Conservation (phyloP, 2,797 vertebrate genomes). For the Rhincodon typus region DNA sequence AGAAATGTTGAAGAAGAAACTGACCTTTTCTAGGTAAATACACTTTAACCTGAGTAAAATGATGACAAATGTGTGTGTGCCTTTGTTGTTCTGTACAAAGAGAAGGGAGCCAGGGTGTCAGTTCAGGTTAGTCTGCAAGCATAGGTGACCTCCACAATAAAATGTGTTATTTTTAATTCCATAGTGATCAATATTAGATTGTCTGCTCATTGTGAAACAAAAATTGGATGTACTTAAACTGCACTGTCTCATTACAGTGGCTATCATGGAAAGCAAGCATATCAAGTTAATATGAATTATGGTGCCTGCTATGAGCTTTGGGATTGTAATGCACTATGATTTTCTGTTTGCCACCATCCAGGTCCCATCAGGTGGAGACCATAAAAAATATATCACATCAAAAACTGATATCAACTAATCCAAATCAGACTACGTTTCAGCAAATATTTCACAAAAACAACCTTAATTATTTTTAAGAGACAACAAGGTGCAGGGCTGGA, state of each 20-base stretch:
- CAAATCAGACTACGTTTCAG: no score
- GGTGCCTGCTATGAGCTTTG: background rate
- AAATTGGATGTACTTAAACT: constrained; percentile 25
- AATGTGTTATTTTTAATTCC: constrained; percentile 46
- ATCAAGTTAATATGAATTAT: background rate
- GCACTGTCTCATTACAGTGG: background rate
- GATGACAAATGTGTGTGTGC: constrained; percentile 56
- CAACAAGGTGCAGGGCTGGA: no score
- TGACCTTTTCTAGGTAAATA: constrained; percentile 48
- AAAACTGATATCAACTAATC: no score
- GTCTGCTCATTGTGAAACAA: constrained; percentile 59
- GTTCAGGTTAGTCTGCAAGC: constrained; percentile 53
- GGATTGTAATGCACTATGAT: background rate
- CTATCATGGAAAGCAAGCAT: background rate
- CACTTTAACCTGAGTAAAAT: constrained; percentile 51
- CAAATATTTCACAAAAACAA: no score
- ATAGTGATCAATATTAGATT: constrained; percentile 52
- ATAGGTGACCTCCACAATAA: constrained; percentile 46
- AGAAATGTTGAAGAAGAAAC: constrained; percentile 41
- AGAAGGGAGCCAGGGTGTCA: constrained; percentile 55
- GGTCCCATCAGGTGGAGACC: background rate
- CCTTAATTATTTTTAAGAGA: no score
- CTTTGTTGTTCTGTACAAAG: constrained; percentile 65
- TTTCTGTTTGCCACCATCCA: background rate
- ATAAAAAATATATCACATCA: background rate